Percentiles rank a stretch among this genome's conserved stretches.
Evolutionary conservation across 2,797 vertebrate genomes (phyloP).

Genomic region (Myotis myotis): DNA sequence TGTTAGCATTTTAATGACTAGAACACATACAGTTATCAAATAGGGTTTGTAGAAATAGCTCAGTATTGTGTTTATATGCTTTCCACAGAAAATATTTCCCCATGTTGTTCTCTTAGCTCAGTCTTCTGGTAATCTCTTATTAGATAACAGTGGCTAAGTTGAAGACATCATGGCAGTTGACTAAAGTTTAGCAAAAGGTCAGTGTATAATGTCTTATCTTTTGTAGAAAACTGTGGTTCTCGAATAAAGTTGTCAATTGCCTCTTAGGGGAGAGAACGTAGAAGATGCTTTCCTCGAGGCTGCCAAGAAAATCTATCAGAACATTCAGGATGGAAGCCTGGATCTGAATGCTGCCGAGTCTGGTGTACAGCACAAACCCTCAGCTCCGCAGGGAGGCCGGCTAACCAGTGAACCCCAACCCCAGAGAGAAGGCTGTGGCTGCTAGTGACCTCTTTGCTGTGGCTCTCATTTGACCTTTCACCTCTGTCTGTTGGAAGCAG

Average conservation of each 20-base stretch:
- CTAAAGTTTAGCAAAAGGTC: conserved; percentile 66
- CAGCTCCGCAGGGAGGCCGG: conserved; percentile 96
- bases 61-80: neutral
- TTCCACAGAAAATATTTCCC: conserved; percentile 44
- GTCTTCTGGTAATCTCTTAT: conserved; percentile 60
- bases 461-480: conserved; percentile 83
- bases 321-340: conserved; percentile 98
- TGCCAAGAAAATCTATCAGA: conserved; percentile 99
- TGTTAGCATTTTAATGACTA: conserved; percentile 25
- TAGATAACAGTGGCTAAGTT: conserved; percentile 66
- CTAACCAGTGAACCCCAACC: conserved; percentile 99
- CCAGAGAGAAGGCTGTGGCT: conserved; percentile 98
- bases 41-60: conserved; percentile 7
- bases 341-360: conserved; percentile 98
- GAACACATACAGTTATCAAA: neutral
- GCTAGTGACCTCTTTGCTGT: conserved; percentile 91
- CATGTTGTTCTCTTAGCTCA: conserved; percentile 53
- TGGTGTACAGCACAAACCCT: conserved; percentile 98
- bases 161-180: conserved; percentile 65
- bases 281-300: conserved; percentile 98
- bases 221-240: conserved; percentile 3
- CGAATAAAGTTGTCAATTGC: conserved; percentile 61
- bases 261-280: conserved; percentile 94
- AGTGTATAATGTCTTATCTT: conserved; percentile 39
- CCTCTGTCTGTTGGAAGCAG: conserved; percentile 85